Percentiles rank a stretch among this genome's conserved stretches.
Conservation (phyloP, 2,113 vertebrate species). For the Oreocharis arfaki region DNA sequence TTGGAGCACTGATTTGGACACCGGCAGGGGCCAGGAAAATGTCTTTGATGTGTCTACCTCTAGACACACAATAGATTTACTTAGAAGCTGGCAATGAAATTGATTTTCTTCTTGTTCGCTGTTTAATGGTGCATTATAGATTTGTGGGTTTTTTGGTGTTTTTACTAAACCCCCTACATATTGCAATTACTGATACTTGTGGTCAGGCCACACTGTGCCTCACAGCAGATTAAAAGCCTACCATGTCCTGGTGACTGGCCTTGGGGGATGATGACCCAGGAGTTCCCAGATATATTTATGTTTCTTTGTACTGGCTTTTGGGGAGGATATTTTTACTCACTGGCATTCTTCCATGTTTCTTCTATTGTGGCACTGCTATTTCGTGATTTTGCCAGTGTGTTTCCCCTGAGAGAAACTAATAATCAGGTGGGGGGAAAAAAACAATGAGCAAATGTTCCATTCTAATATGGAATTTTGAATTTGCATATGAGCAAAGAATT, state of each 20-base stretch:
- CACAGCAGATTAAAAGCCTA: not conserved
- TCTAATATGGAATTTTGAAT: not conserved
- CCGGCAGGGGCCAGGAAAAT: not conserved
- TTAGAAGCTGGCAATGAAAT: not conserved
- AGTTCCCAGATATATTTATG: not conserved
- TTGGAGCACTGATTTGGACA: not conserved
- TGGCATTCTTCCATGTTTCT: conserved; percentile 32
- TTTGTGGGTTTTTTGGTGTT: not conserved
- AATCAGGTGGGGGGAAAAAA: not conserved
- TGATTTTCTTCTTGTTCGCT: not conserved
- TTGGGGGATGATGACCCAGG: not conserved
- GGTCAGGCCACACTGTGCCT: not conserved
- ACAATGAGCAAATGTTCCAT: not conserved
- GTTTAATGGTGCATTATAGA: not conserved
- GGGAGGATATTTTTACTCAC: not conserved
- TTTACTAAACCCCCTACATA: not conserved
- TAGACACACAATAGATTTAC: not conserved
- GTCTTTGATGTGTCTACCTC: not conserved
- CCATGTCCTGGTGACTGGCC: not conserved
- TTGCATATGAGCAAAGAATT: not conserved
- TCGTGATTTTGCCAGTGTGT: not conserved
- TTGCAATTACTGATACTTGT: not conserved
- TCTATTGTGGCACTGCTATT: not conserved
- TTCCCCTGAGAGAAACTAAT: conserved; percentile 3
- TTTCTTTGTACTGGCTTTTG: not conserved